Conservation (phyloP, 2,888 invertebrate species). For the Gymnocheta viridis region DNA sequence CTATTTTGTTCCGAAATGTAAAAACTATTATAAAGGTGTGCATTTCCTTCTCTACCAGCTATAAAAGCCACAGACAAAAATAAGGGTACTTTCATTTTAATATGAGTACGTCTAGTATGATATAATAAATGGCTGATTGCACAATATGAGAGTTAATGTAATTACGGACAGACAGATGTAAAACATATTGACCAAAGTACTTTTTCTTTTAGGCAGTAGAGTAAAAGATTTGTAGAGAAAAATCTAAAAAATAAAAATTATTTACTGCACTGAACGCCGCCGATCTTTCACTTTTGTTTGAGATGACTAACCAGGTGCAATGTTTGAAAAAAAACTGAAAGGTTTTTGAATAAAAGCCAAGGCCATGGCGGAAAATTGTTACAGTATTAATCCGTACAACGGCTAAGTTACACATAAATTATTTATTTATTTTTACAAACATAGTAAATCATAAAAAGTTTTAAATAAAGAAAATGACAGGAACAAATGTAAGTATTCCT, state of each 20-base stretch:
- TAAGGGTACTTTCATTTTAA: constrained; percentile 68
- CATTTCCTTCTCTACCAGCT: constrained; percentile 42
- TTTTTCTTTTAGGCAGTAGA: constrained; percentile 57
- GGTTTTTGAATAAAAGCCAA: constrained; percentile 70
- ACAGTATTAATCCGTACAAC: constrained; percentile 69
- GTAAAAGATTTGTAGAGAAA: constrained; percentile 15
- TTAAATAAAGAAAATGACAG: constrained; percentile 31
- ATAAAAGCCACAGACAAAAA: constrained; percentile 5
- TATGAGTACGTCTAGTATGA: constrained; percentile 39
- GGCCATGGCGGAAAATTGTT: constrained; percentile 57
- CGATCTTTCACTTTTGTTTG: constrained; percentile 65
- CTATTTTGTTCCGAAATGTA: constrained; percentile 51
- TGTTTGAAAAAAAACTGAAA: neutral
- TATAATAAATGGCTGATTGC: constrained; percentile 66
- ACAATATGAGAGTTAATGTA: constrained; percentile 58
- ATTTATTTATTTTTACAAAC: constrained; percentile 18
- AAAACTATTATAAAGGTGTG: constrained; percentile 7
- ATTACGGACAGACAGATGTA: constrained; percentile 5
- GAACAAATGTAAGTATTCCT: constrained; percentile 43
- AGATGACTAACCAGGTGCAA: constrained; percentile 15
- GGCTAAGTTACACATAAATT: constrained; percentile 41
- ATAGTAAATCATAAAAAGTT: constrained; percentile 11
- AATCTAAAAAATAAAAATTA: constrained; percentile 35
- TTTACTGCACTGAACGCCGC: constrained; percentile 20
- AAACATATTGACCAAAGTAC: constrained; percentile 50